Base-by-base conservation (phyloP, 2,113 vertebrate genomes). In the Chaetorhynchus papuensis region DNA sequence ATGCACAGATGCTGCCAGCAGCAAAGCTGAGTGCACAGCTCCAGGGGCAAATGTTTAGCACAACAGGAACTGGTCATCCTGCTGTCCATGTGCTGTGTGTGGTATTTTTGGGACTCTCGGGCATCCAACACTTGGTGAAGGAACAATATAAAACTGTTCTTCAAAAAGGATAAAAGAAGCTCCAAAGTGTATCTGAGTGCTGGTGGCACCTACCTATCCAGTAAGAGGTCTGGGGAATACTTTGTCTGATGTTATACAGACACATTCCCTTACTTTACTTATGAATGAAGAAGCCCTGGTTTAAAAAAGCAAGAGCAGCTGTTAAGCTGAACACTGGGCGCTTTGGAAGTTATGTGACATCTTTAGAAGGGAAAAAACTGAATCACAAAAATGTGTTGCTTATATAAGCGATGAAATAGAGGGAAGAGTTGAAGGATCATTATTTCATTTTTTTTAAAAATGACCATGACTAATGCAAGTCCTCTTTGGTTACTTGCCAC, bases 401-500 rank as follows among this genome's bases (percentile, higher is more conserved):
- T 88, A 47, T 88, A 4, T 54, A 88, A 96, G 63, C 54, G 75
- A 85, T 74, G 81, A 91, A 95, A 86, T 16, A 83, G 74, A 91
- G 87, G 69, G 85, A 93, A 91, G 63, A 72, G 45, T 15, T 53
- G 70, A 94, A 87, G 78, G 89, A 64, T 52, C 37, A 35, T 59
- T 21, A 26, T 53, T 69, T 44, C 59, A 3, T 33, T 81, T 90
- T 85, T 80, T 80, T 57, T 39, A 49, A 24, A 10, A 91, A 65
- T 72, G 59, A 65, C 88, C 86, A 16, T 94, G 92, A 93, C 92
- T 83, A 96, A 95, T 31, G 11, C 0, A 0, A 94, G 83, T 54
- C 88, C 59, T 97, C 86, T 95, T 95, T 92, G 68, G 88, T 95
- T 96, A 93, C 95, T 94, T 91, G 83, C 83, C 89, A 83, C 88